These are phyloP conservation scores for Iselma pallidipennis DNA, from an alignment of 2,888 invertebrate species.

Conservation along the genomic window DNA sequence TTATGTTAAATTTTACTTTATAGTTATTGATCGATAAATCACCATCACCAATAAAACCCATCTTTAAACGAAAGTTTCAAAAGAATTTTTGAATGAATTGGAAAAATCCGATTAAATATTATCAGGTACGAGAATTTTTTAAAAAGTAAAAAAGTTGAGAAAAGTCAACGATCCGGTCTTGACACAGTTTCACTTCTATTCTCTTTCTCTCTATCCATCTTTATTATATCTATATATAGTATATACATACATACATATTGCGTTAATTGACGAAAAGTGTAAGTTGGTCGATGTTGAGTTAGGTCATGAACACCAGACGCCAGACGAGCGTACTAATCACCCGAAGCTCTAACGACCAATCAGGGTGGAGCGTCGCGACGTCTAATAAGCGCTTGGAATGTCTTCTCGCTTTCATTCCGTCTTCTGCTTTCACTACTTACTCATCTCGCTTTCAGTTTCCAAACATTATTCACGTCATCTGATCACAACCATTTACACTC, in stretches of 20 bases:
- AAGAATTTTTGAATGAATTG: neutral
- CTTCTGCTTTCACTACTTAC: conserved; percentile 22
- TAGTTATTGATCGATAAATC: neutral
- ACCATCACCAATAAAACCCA: too few species aligned
- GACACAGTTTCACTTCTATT: conserved; percentile 30
- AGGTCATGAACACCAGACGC: conserved; percentile 42
- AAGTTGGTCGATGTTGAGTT: conserved; percentile 45
- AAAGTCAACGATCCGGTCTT: conserved; percentile 9
- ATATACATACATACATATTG: conserved; percentile 3
- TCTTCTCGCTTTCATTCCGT: conserved; percentile 43
- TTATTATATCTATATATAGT: neutral
- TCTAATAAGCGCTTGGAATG: conserved; percentile 44
- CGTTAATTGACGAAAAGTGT: conserved; percentile 44
- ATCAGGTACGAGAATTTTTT: neutral
- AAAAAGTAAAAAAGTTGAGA: neutral
- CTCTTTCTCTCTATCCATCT: neutral
- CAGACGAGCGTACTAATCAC: conserved; percentile 38
- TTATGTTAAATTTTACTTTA: neutral
- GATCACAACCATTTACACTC: neutral
- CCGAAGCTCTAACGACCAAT: conserved; percentile 40
- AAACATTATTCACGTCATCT: neutral
- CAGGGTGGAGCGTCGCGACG: conserved; percentile 42
- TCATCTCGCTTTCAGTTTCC: conserved; percentile 9
- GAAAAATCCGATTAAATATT: neutral
- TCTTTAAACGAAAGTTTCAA: neutral